phyloP scores from a whole-genome alignment of 2,113 vertebrate genomes.

The Larimichthys crocea region DNA sequence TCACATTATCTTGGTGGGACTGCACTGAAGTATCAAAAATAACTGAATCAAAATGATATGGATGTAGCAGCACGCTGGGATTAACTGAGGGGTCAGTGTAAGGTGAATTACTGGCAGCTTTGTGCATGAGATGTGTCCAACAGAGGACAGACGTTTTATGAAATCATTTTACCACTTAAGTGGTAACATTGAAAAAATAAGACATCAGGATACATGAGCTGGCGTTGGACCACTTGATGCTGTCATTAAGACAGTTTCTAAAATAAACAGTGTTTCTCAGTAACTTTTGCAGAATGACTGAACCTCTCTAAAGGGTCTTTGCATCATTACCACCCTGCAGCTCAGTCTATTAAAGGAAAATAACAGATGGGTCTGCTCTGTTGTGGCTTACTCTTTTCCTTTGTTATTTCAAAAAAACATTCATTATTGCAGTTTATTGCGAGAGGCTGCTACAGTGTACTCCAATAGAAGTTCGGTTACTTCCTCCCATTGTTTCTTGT shows the following conservation, averaged over 20 bases:
- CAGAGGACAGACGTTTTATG: slow-evolving; percentile 26
- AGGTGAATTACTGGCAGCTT: slow-evolving; percentile 38
- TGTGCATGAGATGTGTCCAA: slow-evolving; percentile 39
- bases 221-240: too few relatives aligned
- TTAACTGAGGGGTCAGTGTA: slow-evolving; percentile 38
- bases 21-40: slow-evolving; percentile 5
- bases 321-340: not conserved
- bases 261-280: too few relatives aligned
- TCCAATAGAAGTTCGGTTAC: not conserved
- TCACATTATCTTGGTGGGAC: not conserved
- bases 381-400: not conserved
- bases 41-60: slow-evolving; percentile 15
- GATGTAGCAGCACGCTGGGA: slow-evolving; percentile 24
- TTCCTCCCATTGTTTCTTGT: not conserved
- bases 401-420: not conserved
- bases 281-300: too few relatives aligned
- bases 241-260: too few relatives aligned
- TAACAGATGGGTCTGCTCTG: not conserved
- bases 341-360: not conserved
- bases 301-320: too few relatives aligned
- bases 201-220: not conserved
- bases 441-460: not conserved
- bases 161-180: slow-evolving; percentile 11
- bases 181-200: not conserved
- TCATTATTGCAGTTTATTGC: not conserved